Conservation (phyloP, 2,888 invertebrate genomes). For the Pinctada fucata region DNA sequence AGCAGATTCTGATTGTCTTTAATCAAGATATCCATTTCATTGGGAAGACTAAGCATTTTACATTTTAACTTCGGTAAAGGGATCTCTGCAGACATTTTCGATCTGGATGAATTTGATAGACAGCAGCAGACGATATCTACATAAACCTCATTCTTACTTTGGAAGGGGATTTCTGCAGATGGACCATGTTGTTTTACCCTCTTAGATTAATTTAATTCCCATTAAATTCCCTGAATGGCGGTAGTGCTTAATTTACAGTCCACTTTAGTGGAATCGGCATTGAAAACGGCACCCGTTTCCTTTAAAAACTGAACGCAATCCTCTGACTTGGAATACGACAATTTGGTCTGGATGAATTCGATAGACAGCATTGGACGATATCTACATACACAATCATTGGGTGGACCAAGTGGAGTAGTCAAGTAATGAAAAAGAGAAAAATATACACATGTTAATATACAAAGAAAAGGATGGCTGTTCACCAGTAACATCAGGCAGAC, state of each 20-base stretch:
- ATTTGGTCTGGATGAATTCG: constrained; percentile 89
- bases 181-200: no score
- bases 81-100: constrained; percentile 77
- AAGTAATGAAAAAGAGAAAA: constrained; percentile 61
- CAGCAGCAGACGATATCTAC: constrained; percentile 95
- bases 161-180: no score
- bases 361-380: constrained; percentile 94
- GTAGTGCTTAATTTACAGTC: constrained; percentile 86
- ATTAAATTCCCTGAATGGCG: constrained; percentile 47
- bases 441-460: constrained; percentile 37
- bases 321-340: constrained; percentile 90
- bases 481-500: not conserved
- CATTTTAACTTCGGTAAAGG: no score
- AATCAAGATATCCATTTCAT: no score
- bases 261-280: constrained; percentile 81
- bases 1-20: no score
- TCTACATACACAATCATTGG: constrained; percentile 80
- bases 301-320: constrained; percentile 93
- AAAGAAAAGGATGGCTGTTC: constrained; percentile 5
- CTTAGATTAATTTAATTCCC: not conserved
- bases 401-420: constrained; percentile 46
- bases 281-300: constrained; percentile 84
- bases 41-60: no score
- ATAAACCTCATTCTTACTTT: not conserved
- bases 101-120: constrained; percentile 90